These are phyloP conservation scores for Cebidichthys violaceus DNA, from an alignment of 2,113 vertebrate species.

Conservation along the genomic window DNA sequence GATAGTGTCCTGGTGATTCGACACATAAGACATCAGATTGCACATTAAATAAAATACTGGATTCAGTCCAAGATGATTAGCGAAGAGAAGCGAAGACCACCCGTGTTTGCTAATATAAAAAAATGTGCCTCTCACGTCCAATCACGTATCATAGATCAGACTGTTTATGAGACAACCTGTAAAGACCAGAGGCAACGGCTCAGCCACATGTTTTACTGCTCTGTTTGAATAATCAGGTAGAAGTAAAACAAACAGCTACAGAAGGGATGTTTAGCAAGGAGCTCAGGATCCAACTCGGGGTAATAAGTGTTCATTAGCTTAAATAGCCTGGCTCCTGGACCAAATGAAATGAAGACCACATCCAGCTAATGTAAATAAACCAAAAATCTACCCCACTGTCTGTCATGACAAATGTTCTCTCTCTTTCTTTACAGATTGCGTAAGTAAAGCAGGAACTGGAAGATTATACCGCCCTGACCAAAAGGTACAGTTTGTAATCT, in stretches of 20 bases:
- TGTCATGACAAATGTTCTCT: conserved; percentile 43
- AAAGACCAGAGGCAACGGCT: conserved; percentile 72
- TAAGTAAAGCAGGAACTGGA: conserved; percentile 30
- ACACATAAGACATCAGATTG: neutral
- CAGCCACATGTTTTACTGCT: conserved; percentile 71
- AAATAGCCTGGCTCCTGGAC: conserved; percentile 74
- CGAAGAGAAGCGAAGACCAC: conserved; percentile 59
- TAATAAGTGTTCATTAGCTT: conserved; percentile 83
- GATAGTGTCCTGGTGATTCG: neutral
- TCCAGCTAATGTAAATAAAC: conserved; percentile 75
- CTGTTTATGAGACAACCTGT: conserved; percentile 76
- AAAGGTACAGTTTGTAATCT: conserved; percentile 39
- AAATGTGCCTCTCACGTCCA: conserved; percentile 53
- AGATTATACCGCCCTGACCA: neutral
- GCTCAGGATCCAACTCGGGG: conserved; percentile 69
- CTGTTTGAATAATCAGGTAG: conserved; percentile 80
- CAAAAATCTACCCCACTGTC: conserved; percentile 60
- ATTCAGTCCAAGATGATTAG: conserved; percentile 46
- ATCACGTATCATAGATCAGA: conserved; percentile 67
- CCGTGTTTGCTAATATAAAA: conserved; percentile 57
- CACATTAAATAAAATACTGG: conserved; percentile 29
- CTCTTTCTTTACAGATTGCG: conserved; percentile 46
- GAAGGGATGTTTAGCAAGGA: conserved; percentile 74
- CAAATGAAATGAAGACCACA: conserved; percentile 73
- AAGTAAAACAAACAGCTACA: conserved; percentile 81